A percentile compares a stretch with the other conserved stretches of the same genome.
Evolutionary conservation across 1,140 invertebrate species (phyloP).

Genomic region (Oreohelix idahoensis): DNA sequence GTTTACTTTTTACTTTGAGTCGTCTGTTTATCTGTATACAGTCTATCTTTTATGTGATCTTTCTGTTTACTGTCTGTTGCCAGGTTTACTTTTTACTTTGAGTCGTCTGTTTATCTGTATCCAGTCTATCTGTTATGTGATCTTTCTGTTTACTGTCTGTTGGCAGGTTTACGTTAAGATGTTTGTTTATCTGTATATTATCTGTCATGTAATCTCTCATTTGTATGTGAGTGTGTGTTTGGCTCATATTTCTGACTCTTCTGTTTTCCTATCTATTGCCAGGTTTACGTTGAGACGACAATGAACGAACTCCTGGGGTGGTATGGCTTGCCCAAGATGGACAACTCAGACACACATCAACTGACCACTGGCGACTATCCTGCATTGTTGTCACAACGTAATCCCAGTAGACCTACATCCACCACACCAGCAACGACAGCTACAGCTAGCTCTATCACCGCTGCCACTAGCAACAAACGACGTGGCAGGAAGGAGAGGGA

Average conservation of each 20-base stretch:
- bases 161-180: too few species aligned
- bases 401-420: background rate
- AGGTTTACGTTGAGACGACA: constrained; percentile 90
- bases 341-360: constrained; percentile 73
- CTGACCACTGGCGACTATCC: constrained; percentile 39
- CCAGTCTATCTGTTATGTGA: too few species aligned
- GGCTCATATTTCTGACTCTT: background rate
- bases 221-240: background rate
- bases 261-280: constrained; percentile 41
- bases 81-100: too few species aligned
- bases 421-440: background rate
- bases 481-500: background rate
- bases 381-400: background rate
- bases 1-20: too few species aligned
- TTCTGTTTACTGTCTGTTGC: too few species aligned
- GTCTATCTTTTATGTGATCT: too few species aligned
- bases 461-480: background rate
- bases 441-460: background rate
- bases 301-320: constrained; percentile 92
- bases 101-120: too few species aligned
- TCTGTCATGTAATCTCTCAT: too few species aligned
- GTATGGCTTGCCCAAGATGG: constrained; percentile 87
- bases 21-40: too few species aligned
- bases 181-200: too few species aligned
- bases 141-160: too few species aligned